phyloP scores from a whole-genome alignment of 2,113 vertebrate species.

The Sterrhoptilus dennistouni region DNA sequence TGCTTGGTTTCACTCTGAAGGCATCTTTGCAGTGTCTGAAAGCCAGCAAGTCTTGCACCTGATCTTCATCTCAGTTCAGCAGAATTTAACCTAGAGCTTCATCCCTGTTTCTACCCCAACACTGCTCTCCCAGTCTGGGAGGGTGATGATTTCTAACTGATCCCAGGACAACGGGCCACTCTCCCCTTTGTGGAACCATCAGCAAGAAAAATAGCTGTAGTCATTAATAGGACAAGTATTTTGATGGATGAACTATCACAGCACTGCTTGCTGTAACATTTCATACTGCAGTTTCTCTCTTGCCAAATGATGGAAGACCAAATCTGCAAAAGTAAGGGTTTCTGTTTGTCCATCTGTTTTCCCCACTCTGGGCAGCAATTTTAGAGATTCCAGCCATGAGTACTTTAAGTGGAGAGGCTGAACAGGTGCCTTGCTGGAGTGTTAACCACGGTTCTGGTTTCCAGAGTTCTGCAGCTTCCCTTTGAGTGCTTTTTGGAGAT shows the following conservation, averaged over 20 bases:
- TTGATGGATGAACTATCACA: constrained; percentile 1
- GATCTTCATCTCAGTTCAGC: background rate
- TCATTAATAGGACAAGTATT: background rate
- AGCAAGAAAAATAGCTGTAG: background rate
- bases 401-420: background rate
- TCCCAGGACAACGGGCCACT: background rate
- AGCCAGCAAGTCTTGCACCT: background rate
- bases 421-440: background rate
- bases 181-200: background rate
- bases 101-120: background rate
- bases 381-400: background rate
- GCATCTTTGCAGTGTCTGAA: background rate
- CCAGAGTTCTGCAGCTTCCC: background rate
- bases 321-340: background rate
- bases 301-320: background rate
- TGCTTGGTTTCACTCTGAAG: background rate
- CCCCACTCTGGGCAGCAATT: background rate
- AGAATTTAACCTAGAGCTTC: background rate
- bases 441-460: background rate
- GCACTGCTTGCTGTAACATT: background rate
- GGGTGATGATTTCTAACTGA: background rate
- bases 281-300: background rate
- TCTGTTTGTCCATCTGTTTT: background rate
- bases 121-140: background rate
- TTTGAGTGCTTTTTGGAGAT: background rate